Base-by-base conservation (phyloP, 2,113 vertebrate genomes). In the Phoenicopterus ruber region DNA sequence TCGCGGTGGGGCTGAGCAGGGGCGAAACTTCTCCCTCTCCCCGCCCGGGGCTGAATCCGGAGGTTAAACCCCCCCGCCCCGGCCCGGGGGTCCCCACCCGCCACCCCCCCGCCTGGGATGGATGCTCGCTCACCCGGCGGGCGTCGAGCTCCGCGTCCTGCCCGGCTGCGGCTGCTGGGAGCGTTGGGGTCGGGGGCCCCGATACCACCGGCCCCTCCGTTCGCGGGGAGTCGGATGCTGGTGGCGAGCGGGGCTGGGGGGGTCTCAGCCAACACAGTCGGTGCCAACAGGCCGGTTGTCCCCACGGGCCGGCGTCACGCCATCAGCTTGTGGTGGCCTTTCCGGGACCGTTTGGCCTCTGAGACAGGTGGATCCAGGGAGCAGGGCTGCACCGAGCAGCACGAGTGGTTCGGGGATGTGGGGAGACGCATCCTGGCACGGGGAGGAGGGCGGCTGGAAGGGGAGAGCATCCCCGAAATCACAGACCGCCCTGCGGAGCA, bases 141-240 rank as follows among this genome's bases (percentile, higher is more conserved):
- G 26, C 22, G 4, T 31, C 14, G 17, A 36, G 77, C 72, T 61
- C 58, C 8, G 3, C 18, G 8, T 38, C 62, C 67, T 31, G 29
- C 83, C 36, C 7, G 10, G 36, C 78, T 15, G 57, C 5, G 11
- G 47, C 49, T 40, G 78, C 13, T 17, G 86, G n/a, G 32, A 11
- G 58, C 18, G 7, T 2, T 17, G 66, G 61, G 21, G 13, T 2
- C 5, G 47, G 52, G 57, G 11, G n/a, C 15, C 66, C 59, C 57
- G 0, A 4, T 2, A 0, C 22, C 24, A 55, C 31, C 55, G 17
- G 1, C 36, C 32, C 29, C 29, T 9, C 14, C 15, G 6, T 6
- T 8, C 10, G 3, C 1, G 3, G 54, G 54, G 32, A 7, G 10
- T 22, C 17, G 0, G 54, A 7, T 11, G 40, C 47, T 4, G 63